Percentiles rank a stretch among this genome's conserved stretches.
These are phyloP conservation scores for Amphimedon queenslandica DNA, from an alignment of 37 sponge, comb jelly and placozoan genomes.

Conservation along the genomic window DNA sequence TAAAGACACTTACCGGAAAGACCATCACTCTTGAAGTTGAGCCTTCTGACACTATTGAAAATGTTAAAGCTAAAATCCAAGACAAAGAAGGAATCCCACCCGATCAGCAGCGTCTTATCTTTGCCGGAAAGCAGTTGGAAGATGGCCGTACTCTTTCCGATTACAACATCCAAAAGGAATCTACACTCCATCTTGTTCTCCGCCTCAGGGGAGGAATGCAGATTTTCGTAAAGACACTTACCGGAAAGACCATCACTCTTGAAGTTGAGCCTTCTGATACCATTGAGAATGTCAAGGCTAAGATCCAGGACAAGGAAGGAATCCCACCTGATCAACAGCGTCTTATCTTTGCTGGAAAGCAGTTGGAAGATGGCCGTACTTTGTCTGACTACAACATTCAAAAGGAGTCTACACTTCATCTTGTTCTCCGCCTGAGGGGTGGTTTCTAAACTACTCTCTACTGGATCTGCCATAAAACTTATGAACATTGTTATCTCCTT, in stretches of 20 bases:
- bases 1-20: slow-evolving; percentile 92
- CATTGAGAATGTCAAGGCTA: slow-evolving; percentile 96
- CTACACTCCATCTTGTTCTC: slow-evolving; percentile 93
- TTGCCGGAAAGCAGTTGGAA: slow-evolving; percentile 53
- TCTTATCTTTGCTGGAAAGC: slow-evolving; percentile 96
- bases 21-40: slow-evolving; percentile 97
- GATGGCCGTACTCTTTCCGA: slow-evolving; percentile 94
- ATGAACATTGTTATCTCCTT: no score
- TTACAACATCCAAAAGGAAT: slow-evolving; percentile 97
- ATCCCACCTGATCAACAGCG: slow-evolving; percentile 98
- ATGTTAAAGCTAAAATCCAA: slow-evolving; percentile 91
- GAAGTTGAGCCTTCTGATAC: slow-evolving; percentile 95
- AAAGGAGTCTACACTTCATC: slow-evolving; percentile 88
- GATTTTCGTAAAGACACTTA: slow-evolving; percentile 96
- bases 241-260: slow-evolving; percentile 96
- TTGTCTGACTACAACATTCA: slow-evolving; percentile 87
- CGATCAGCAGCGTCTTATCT: slow-evolving; percentile 93
- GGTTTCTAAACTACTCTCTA: slow-evolving; percentile 6
- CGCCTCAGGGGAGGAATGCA: slow-evolving; percentile 85
- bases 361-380: slow-evolving; percentile 88
- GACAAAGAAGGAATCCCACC: slow-evolving; percentile 98
- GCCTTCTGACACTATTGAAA: slow-evolving; percentile 88
- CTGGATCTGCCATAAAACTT: no score
- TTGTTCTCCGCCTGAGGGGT: slow-evolving; percentile 87
- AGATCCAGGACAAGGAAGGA: slow-evolving; percentile 97